Base-by-base conservation (phyloP, 2,888 invertebrate species). In the Parnassius glacialis region DNA sequence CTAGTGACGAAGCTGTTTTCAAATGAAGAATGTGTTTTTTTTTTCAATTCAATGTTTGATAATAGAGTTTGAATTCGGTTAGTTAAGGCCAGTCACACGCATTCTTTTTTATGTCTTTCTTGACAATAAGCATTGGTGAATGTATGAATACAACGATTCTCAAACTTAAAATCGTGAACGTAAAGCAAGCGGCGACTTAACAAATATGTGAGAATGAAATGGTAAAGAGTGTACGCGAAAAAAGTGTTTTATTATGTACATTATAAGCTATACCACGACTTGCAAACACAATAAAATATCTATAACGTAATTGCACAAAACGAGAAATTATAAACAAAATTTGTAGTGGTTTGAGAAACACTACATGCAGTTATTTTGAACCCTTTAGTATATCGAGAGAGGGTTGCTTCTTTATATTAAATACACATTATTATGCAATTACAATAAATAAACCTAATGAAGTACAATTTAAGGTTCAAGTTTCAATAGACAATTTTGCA, bases 41-140 rank as follows among this genome's bases (percentile, higher is more conserved):
- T 62, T 67, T 65, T 70, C 67, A 68, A 70, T 69, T 70, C 68
- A 64, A 70, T 65, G 67, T 73, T 72, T 70, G 69, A 76, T 75
- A 76, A 79, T 74, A 70, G 72, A 68, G 68, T 68, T 74, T 76
- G 75, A 77, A 75, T 77, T 79, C 76, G 73, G 77, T 80, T 80
- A 76, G 78, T 79, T 80, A 76, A 67, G 73, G 71, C 71, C 71
- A 69, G 75, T 73, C 74, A 72, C 74, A 74, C 68, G 66, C 65
- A 62, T 68, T 73, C 65, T 64, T 73, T 73, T 67, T 68, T 57
- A 59, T 62, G 47, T 52, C 48, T 45, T 43, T 63, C 65, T 59
- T 52, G 51, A 57, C 52, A 61, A 64, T 58, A 57, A 57, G 60
- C 48, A 57, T 64, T 64, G 57, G 57, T 64, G 63, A 64, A 64